These are phyloP conservation scores for Ditula angustiorana DNA, from an alignment of 2,888 invertebrate genomes.

Conservation along the genomic window DNA sequence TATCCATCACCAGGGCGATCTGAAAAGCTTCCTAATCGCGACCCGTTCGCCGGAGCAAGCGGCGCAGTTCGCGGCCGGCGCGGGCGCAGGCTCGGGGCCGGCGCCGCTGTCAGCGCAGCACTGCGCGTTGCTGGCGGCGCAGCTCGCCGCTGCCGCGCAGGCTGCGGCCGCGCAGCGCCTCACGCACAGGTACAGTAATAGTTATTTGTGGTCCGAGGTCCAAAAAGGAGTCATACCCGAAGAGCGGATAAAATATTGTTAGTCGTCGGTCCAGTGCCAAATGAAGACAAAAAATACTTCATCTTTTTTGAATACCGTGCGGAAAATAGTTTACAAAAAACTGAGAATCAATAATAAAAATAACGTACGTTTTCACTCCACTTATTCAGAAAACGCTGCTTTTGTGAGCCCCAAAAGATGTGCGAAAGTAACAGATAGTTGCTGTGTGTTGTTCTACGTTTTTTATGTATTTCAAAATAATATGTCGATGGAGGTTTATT, in stretches of 20 bases:
- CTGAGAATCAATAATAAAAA: too few relatives aligned
- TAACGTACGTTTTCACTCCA: too few relatives aligned
- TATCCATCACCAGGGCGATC: constrained; percentile 89
- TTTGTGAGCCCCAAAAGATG: too few relatives aligned
- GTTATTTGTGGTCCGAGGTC: too few relatives aligned
- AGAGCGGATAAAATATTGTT: too few relatives aligned
- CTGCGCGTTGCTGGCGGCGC: constrained; percentile 88
- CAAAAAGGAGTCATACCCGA: too few relatives aligned
- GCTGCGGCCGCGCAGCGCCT: constrained; percentile 80
- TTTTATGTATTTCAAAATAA: too few relatives aligned
- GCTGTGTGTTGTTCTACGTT: too few relatives aligned
- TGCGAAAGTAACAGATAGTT: too few relatives aligned
- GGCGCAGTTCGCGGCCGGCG: constrained; percentile 47
- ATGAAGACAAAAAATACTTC: not conserved
- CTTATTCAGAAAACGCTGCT: too few relatives aligned
- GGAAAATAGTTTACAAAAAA: not conserved
- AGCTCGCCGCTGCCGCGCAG: constrained; percentile 90
- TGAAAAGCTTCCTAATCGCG: constrained; percentile 94
- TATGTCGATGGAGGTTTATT: too few relatives aligned
- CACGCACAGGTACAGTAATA: constrained; percentile 91
- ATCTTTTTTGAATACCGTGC: not conserved
- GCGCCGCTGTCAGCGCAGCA: constrained; percentile 88
- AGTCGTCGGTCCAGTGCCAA: too few relatives aligned
- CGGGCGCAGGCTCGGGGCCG: constrained; percentile 43
- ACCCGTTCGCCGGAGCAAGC: constrained; percentile 79